Conservation (phyloP, 64 coral and sea anemone species). For the Montipora cactus region DNA sequence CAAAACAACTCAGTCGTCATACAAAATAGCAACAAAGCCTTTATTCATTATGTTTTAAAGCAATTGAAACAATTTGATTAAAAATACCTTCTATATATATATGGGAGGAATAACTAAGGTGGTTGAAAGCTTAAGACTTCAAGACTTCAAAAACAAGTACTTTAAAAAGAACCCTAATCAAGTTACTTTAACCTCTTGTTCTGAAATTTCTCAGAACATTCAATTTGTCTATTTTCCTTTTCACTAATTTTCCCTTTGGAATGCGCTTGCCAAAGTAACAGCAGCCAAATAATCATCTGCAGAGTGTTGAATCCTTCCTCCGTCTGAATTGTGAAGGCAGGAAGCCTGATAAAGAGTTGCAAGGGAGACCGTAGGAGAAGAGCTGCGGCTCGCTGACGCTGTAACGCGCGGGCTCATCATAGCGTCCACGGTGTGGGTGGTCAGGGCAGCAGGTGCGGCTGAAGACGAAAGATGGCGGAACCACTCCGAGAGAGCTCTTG, state of each 20-base stretch:
- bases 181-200: too few relatives aligned
- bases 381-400: background rate
- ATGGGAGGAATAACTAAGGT: too few relatives aligned
- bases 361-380: too few relatives aligned
- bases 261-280: constrained; percentile 32
- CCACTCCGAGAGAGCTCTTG: background rate
- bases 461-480: background rate
- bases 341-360: background rate
- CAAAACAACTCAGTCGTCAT: too few relatives aligned
- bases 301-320: constrained; percentile 9
- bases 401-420: background rate
- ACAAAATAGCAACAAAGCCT: too few relatives aligned
- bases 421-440: background rate
- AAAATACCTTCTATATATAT: too few relatives aligned
- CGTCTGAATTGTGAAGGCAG: constrained; percentile 8
- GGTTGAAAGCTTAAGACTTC: too few relatives aligned
- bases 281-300: constrained; percentile 61
- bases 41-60: too few relatives aligned
- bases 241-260: background rate
- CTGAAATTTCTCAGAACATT: too few relatives aligned
- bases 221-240: background rate
- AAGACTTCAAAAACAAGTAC: too few relatives aligned
- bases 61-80: too few relatives aligned
- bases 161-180: too few relatives aligned
- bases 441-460: background rate